A percentile compares a stretch with the other conserved stretches of the same genome.
Evolutionary conservation across 2,888 invertebrate genomes (phyloP).

Genomic region (Papilio gigon): DNA sequence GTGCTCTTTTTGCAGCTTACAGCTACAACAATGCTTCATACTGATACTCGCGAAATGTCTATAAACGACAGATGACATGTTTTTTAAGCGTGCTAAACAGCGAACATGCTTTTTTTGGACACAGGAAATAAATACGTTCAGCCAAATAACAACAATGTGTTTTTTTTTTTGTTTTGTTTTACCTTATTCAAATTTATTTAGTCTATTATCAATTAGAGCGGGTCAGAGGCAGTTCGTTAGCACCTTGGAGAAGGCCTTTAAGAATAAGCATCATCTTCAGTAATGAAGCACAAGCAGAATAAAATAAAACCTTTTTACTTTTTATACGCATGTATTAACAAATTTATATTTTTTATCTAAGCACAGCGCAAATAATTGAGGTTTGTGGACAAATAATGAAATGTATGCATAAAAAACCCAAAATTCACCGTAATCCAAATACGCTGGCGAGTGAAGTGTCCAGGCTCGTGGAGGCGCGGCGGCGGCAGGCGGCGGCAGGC

Average conservation of each 20-base stretch:
- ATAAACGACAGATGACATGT: slow-evolving; percentile 43
- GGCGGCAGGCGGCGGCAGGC: slow-evolving; percentile 40
- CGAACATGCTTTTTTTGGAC: background rate
- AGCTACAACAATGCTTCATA: slow-evolving; percentile 58
- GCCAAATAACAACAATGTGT: background rate
- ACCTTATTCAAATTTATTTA: too few species aligned
- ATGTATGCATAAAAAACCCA: slow-evolving; percentile 13
- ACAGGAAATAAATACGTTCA: background rate
- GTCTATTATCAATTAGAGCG: background rate
- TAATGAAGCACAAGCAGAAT: background rate
- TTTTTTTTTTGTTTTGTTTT: background rate
- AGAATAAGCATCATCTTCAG: background rate
- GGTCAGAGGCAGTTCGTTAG: background rate
- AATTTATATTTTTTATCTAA: background rate
- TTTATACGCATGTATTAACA: background rate
- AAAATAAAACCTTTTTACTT: background rate
- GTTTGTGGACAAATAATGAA: slow-evolving; percentile 14
- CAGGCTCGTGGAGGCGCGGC: slow-evolving; percentile 19
- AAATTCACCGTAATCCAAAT: slow-evolving; percentile 18
- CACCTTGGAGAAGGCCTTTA: background rate
- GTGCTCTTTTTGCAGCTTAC: slow-evolving; percentile 74
- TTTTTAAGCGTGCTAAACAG: slow-evolving; percentile 40
- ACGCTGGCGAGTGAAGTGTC: slow-evolving; percentile 17
- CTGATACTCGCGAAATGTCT: slow-evolving; percentile 45
- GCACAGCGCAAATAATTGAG: background rate